Conservation (phyloP, 2,888 invertebrate species). For the Andrena bucephala region DNA sequence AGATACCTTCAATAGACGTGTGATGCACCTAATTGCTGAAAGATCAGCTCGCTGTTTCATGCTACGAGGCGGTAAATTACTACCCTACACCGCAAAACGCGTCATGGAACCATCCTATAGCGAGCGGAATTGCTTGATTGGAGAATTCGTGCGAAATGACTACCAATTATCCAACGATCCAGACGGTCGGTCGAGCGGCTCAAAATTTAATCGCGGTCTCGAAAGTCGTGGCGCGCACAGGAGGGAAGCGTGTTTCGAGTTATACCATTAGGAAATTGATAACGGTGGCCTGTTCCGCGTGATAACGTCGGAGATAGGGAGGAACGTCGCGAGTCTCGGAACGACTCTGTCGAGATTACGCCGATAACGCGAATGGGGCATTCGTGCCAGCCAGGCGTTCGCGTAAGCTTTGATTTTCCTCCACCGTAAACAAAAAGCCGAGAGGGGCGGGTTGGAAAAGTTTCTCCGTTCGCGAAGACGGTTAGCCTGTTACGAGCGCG, state of each 20-base stretch:
- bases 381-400: slow-evolving; percentile 1
- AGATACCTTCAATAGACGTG: no score
- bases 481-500: slow-evolving; percentile 45
- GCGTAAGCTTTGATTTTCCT: slow-evolving; percentile 32
- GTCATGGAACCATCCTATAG: slow-evolving; percentile 2
- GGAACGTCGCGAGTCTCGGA: neutral
- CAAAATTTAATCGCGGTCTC: slow-evolving; percentile 23
- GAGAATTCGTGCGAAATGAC: slow-evolving; percentile 26
- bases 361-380: slow-evolving; percentile 3
- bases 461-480: neutral
- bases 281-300: slow-evolving; percentile 1
- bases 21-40: no score
- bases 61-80: slow-evolving; percentile 44
- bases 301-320: neutral
- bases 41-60: slow-evolving; percentile 14
- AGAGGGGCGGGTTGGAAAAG: neutral
- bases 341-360: slow-evolving; percentile 11
- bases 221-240: slow-evolving; percentile 1
- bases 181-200: neutral
- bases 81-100: slow-evolving; percentile 7
- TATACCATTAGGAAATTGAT: slow-evolving; percentile 29
- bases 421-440: slow-evolving; percentile 16
- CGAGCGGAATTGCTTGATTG: slow-evolving; percentile 44
- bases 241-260: neutral
- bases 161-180: slow-evolving; percentile 45